Base-by-base conservation (phyloP, 2,888 invertebrate genomes). In the Malthinus flaveolus region DNA sequence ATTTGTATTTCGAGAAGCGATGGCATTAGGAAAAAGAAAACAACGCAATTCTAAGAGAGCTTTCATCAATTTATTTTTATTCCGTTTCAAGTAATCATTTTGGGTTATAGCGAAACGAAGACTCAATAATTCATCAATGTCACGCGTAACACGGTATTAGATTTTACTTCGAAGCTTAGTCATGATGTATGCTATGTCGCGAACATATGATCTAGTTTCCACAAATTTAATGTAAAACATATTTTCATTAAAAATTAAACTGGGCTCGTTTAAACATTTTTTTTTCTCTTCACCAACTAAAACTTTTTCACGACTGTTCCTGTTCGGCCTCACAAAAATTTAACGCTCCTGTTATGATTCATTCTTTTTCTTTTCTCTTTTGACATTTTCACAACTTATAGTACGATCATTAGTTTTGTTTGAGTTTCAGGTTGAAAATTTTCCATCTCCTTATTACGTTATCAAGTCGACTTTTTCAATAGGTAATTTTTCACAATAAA, bases 121-220 rank as follows among this genome's bases (percentile, higher is more conserved):
- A 47, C 33, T 42, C 54, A 48, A 48, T 54, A 48, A 54, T 54
- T 46, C 46, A 54, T 54, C 54, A 54, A 46, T 54, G 54, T 54
- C 54, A 54, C 47, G 48, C 39, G 23, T 33, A 54, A 54, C 54
- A 54, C 9, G 54, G 47, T 54, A 54, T 54, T 54, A 54, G 48
- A 54, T 54, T 48, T 37, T 48, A 46, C 52, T 52, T 34, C 46
- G 23, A 50, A 49, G 45, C 44, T 52, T 52, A 35, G 31, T 44
- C 45, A 49, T 51, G 44, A 44, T 44, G 51, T 44, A 31, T 44
- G 44, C 12, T 39, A 33, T 33, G 42, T 44, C 51, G 44, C 51
- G 33, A 51, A 39, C 42, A 51, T 51, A 44, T 34, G 15, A 51
- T 51, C 37, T 32, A 37, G 36, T 49, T 36, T 36, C 37, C 12